These are phyloP conservation scores for Aptenodytes forsteri DNA, from an alignment of 2,113 vertebrate species.

Conservation along the genomic window DNA sequence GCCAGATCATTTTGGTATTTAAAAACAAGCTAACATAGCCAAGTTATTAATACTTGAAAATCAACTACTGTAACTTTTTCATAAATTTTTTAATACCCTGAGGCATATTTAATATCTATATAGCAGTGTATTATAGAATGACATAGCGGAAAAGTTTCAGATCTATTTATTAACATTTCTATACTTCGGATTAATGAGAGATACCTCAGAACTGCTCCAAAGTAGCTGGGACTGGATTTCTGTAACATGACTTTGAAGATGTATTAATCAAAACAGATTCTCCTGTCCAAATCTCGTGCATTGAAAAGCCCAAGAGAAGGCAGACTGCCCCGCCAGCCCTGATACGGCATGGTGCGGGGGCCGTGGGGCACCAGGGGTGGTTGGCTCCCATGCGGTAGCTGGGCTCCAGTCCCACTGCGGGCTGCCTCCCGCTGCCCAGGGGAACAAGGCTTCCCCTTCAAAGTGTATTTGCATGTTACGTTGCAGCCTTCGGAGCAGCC, in stretches of 20 bases:
- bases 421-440: not conserved
- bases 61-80: slow-evolving; percentile 53
- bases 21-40: slow-evolving; percentile 37
- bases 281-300: not conserved
- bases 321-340: not conserved
- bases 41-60: slow-evolving; percentile 59
- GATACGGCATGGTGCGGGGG: not conserved
- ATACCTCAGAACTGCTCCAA: slow-evolving; percentile 73
- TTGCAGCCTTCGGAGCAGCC: not conserved
- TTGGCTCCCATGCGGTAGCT: not conserved
- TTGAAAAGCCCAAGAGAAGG: not conserved
- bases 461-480: fast-evolving
- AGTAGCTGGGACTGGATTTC: slow-evolving; percentile 61
- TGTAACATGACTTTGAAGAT: slow-evolving; percentile 9
- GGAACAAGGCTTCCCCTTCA: not conserved
- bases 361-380: not conserved
- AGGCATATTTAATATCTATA: slow-evolving; percentile 42
- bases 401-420: not conserved
- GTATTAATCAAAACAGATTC: not conserved
- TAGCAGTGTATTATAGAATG: slow-evolving; percentile 38
- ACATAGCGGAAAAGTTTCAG: slow-evolving; percentile 49
- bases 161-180: slow-evolving; percentile 66
- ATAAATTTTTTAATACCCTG: slow-evolving; percentile 40
- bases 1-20: slow-evolving; percentile 36
- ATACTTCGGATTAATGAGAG: slow-evolving; percentile 42